A percentile compares a stretch with the other conserved stretches of the same genome.
Conservation (phyloP, 2,797 vertebrate species). For the Sebastes taczanowskii region DNA sequence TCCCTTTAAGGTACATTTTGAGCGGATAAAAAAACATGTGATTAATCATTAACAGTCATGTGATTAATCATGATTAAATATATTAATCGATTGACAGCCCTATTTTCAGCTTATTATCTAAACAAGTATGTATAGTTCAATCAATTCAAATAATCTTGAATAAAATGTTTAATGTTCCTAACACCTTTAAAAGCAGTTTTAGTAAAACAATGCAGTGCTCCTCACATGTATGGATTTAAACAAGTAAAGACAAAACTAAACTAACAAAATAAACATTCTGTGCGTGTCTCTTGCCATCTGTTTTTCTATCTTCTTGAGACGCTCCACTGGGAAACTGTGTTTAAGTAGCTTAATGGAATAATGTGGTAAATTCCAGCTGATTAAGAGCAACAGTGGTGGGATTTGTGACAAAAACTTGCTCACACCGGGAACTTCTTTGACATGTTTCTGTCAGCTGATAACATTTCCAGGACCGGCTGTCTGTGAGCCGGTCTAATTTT, state of each 20-base stretch:
- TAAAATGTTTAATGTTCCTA: not conserved
- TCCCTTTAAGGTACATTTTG: no score
- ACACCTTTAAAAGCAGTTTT: not conserved
- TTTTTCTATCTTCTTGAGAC: not conserved
- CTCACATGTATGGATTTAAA: not conserved
- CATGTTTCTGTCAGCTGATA: slow-evolving; percentile 32
- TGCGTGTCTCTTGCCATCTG: no score
- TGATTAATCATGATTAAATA: no score
- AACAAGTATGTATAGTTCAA: not conserved
- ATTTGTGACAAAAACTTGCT: not conserved
- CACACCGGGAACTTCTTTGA: not conserved
- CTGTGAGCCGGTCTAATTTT: not conserved
- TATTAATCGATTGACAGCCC: accelerated
- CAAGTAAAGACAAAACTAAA: not conserved
- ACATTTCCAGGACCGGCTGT: slow-evolving; percentile 25
- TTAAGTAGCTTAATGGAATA: not conserved
- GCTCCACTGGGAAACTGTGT: not conserved
- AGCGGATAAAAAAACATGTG: no score
- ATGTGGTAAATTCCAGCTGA: not conserved
- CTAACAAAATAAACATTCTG: not conserved
- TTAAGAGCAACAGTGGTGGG: not conserved
- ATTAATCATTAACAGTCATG: no score
- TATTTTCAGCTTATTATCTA: not conserved
- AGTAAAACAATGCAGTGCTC: not conserved
- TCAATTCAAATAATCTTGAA: not conserved